phyloP scores from a whole-genome alignment of 1,140 invertebrate genomes.

The Aphis gossypii region DNA sequence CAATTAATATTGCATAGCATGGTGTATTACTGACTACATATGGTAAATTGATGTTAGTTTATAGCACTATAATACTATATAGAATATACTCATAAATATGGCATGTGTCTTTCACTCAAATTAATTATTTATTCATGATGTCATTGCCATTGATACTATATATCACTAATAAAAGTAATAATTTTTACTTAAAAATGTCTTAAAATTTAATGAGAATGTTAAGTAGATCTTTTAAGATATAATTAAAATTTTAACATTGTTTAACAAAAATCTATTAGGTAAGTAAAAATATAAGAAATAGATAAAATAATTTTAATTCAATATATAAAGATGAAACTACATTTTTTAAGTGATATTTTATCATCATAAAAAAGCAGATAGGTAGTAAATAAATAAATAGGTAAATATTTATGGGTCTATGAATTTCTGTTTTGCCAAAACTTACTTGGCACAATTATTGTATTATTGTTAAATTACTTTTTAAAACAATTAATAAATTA shows the following conservation, averaged over 20 bases:
- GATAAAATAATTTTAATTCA: too few species aligned
- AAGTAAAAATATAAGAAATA: not conserved
- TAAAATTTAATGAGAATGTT: not conserved
- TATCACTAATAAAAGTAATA: not conserved
- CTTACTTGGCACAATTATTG: not conserved
- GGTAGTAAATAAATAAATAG: not conserved
- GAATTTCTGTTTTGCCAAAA: not conserved
- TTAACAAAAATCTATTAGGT: not conserved
- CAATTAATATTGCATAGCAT: conserved; percentile 46
- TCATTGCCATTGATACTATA: not conserved
- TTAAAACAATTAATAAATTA: not conserved
- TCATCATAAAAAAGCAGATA: not conserved
- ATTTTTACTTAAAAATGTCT: not conserved
- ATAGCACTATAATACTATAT: not conserved
- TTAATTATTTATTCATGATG: conserved; percentile 46
- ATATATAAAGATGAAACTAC: too few species aligned
- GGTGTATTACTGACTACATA: not conserved
- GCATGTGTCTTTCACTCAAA: conserved; percentile 1
- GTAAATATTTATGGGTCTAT: not conserved
- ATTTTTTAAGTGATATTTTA: not conserved
- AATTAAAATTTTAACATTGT: not conserved
- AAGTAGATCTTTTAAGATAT: not conserved
- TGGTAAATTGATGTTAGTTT: conserved; percentile 37
- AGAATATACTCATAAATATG: conserved; percentile 36
- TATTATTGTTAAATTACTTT: not conserved